Conservation (phyloP, 2,113 vertebrate species). For the Genyomyrus donnyi region DNA sequence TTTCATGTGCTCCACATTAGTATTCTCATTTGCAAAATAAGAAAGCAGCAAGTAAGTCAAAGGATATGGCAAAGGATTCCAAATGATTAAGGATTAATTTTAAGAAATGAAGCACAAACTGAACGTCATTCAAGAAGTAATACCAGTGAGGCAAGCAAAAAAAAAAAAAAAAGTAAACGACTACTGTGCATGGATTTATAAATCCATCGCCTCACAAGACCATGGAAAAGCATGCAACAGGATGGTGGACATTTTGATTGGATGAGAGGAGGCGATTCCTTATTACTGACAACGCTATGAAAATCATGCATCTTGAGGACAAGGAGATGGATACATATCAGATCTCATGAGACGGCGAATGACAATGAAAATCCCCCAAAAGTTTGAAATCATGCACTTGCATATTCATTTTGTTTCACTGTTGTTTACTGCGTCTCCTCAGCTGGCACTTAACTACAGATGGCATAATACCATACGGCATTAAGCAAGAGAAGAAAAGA, state of each 20-base stretch:
- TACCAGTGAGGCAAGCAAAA: background rate
- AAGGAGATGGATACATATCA: background rate
- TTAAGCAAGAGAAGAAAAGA: slow-evolving; percentile 12
- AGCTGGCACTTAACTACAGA: background rate
- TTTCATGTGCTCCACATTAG: slow-evolving; percentile 13
- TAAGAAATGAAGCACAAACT: background rate
- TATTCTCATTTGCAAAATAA: slow-evolving; percentile 29
- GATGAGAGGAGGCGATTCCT: background rate
- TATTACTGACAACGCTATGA: background rate
- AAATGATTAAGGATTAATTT: slow-evolving; percentile 10
- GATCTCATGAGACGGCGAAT: slow-evolving; percentile 34
- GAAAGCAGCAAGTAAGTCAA: slow-evolving; percentile 56
- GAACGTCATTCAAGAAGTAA: background rate
- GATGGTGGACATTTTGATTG: slow-evolving; percentile 12
- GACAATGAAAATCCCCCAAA: slow-evolving; percentile 41
- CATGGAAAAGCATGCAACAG: slow-evolving; percentile 6
- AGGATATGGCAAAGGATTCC: slow-evolving; percentile 44
- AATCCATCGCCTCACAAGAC: background rate
- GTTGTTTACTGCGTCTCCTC: background rate
- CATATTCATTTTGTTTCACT: background rate
- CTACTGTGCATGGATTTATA: slow-evolving; percentile 2
- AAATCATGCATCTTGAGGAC: slow-evolving; percentile 4
- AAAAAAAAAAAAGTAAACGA: background rate
- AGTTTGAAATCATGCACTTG: slow-evolving; percentile 44
- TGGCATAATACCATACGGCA: background rate